A percentile compares a stretch with the other conserved stretches of the same genome.
These are phyloP conservation scores for Mythimna loreyi DNA, from an alignment of 2,888 invertebrate species.

Conservation along the genomic window DNA sequence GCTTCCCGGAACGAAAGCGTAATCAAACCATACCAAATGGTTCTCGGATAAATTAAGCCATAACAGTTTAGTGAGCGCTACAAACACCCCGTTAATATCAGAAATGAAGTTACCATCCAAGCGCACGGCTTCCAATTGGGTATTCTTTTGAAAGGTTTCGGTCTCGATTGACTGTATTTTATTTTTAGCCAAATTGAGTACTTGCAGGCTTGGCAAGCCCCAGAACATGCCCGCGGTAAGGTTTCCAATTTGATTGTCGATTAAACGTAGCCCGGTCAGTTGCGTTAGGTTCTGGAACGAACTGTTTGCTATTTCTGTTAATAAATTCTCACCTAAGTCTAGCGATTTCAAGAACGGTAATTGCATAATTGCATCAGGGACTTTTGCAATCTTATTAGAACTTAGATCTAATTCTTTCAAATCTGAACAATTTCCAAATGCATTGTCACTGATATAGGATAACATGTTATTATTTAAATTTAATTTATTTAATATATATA, in stretches of 20 bases:
- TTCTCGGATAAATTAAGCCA: constrained; percentile 98
- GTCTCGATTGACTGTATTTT: constrained; percentile 96
- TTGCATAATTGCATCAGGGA: constrained; percentile 96
- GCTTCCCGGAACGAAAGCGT: constrained; percentile 96
- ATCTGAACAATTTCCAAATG: constrained; percentile 96
- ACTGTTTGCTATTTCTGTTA: constrained; percentile 95
- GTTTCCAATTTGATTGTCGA: constrained; percentile 97
- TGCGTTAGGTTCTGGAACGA: constrained; percentile 96
- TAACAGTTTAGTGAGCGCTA: constrained; percentile 95
- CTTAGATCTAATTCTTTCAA: constrained; percentile 97
- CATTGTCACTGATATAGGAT: constrained; percentile 94
- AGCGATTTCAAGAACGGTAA: constrained; percentile 96
- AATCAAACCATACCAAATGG: constrained; percentile 98
- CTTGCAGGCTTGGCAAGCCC: constrained; percentile 95
- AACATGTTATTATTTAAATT: constrained; percentile 96
- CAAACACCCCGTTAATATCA: constrained; percentile 97
- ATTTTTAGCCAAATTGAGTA: constrained; percentile 97
- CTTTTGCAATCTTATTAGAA: constrained; percentile 95
- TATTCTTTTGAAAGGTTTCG: constrained; percentile 96
- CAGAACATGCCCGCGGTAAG: constrained; percentile 96
- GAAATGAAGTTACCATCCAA: constrained; percentile 96
- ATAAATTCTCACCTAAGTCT: constrained; percentile 97
- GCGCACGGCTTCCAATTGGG: constrained; percentile 96
- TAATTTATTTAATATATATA: constrained; percentile 95
- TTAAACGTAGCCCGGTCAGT: constrained; percentile 96